Conservation (phyloP, 2,113 vertebrate genomes). For the Lagenorhynchus albirostris region DNA sequence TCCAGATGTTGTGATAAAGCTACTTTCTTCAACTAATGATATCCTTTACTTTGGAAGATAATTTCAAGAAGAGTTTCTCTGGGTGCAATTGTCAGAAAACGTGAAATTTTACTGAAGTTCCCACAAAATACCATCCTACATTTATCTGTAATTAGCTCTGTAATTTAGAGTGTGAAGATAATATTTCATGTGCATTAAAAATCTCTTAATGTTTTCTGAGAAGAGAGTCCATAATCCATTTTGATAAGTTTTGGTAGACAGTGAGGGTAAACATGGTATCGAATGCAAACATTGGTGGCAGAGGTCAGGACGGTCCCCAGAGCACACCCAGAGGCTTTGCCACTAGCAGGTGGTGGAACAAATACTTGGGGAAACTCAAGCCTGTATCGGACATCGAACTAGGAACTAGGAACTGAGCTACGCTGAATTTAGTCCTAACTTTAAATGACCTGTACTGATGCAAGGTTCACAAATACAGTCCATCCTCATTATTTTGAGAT, state of each 20-base stretch:
- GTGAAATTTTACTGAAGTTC: not conserved
- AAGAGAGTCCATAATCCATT: not conserved
- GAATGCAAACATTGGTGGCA: not conserved
- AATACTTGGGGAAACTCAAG: not conserved
- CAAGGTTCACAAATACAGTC: not conserved
- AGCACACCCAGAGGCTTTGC: not conserved
- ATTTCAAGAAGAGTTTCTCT: not conserved
- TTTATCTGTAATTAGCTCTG: not conserved
- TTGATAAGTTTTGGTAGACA: not conserved
- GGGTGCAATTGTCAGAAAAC: not conserved
- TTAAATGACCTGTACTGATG: not conserved
- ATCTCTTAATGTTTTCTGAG: not conserved
- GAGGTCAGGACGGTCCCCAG: not conserved
- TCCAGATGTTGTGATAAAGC: not conserved
- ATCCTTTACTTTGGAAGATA: not conserved
- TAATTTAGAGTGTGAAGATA: not conserved
- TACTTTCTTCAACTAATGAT: not conserved
- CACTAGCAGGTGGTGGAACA: not conserved
- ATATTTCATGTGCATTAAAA: not conserved
- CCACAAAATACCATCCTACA: not conserved
- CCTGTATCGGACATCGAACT: not conserved
- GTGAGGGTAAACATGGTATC: not conserved
- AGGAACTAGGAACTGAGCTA: not conserved
- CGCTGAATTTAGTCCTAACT: not conserved
- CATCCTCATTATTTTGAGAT: not conserved